phyloP scores from a whole-genome alignment of 2,888 invertebrate species.

The Carabus problematicus region DNA sequence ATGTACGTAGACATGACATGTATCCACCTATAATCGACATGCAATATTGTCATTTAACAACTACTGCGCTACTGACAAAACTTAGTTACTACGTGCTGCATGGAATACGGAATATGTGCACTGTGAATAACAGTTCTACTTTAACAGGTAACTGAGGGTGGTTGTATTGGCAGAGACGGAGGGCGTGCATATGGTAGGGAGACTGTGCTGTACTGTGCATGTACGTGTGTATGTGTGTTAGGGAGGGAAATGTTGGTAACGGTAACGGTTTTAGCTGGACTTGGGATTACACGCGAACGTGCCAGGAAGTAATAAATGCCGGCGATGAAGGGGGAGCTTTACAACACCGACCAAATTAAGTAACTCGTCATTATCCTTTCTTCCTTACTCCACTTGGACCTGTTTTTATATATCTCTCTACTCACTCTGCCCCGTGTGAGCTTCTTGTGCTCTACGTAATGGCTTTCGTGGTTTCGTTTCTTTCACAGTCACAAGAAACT shows the following conservation, averaged over 20 bases:
- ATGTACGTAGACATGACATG: too few species aligned
- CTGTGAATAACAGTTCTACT: constrained; percentile 6
- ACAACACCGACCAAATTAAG: constrained; percentile 43
- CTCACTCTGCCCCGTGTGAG: too few species aligned
- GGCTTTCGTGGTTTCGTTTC: too few species aligned
- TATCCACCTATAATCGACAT: too few species aligned
- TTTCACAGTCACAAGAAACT: too few species aligned
- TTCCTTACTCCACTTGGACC: constrained; percentile 2
- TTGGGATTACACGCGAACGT: constrained; percentile 39
- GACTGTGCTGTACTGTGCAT: background rate
- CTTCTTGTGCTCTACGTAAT: too few species aligned
- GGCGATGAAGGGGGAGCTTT: constrained; percentile 30
- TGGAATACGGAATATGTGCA: too few species aligned
- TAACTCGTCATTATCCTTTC: constrained; percentile 40
- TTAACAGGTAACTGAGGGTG: constrained; percentile 12
- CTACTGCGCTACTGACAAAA: too few species aligned
- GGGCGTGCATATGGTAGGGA: background rate
- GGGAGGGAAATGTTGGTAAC: constrained; percentile 4
- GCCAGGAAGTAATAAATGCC: constrained; percentile 43
- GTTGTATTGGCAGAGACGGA: background rate
- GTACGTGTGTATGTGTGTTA: background rate
- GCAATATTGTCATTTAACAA: too few species aligned
- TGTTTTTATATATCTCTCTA: constrained; percentile 2
- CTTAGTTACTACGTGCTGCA: too few species aligned
- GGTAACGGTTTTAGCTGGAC: constrained; percentile 24